Evolutionary conservation across 2,888 invertebrate genomes (phyloP).

Genomic region (Dinocampus coccinellae): DNA sequence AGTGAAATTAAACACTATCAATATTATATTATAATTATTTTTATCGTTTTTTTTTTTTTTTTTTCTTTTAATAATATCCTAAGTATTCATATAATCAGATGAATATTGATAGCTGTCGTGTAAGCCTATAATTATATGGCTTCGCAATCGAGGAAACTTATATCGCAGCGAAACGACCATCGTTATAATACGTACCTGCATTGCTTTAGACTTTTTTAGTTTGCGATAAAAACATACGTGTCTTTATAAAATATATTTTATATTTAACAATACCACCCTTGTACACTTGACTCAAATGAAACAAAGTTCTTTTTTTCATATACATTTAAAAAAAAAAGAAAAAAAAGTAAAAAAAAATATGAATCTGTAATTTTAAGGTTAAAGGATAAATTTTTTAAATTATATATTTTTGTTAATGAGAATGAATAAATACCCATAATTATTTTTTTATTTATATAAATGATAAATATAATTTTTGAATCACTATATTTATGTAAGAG

Average conservation of each 20-base stretch:
- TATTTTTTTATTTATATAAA: not conserved
- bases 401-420: conserved; percentile 1
- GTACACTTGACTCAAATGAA: too few relatives aligned
- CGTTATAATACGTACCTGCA: too few relatives aligned
- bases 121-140: conserved; percentile 31
- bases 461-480: not conserved
- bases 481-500: not conserved
- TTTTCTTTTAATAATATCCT: not conserved
- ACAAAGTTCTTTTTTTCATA: too few relatives aligned
- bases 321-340: too few relatives aligned
- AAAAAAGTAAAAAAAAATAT: too few relatives aligned
- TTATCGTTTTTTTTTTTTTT: not conserved
- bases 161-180: not conserved
- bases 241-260: too few relatives aligned
- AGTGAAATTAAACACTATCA: too few relatives aligned
- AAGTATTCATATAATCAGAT: not conserved
- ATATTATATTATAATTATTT: not conserved
- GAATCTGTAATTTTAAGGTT: too few relatives aligned
- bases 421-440: conserved; percentile 3
- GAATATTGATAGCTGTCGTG: conserved; percentile 2
- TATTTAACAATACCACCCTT: too few relatives aligned
- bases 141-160: conserved; percentile 31
- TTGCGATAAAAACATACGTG: too few relatives aligned
- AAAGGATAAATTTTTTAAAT: too few relatives aligned
- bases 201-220: too few relatives aligned